Evolutionary conservation across 2,888 invertebrate species (phyloP).

Genomic region (Lysandra bellargus): DNA sequence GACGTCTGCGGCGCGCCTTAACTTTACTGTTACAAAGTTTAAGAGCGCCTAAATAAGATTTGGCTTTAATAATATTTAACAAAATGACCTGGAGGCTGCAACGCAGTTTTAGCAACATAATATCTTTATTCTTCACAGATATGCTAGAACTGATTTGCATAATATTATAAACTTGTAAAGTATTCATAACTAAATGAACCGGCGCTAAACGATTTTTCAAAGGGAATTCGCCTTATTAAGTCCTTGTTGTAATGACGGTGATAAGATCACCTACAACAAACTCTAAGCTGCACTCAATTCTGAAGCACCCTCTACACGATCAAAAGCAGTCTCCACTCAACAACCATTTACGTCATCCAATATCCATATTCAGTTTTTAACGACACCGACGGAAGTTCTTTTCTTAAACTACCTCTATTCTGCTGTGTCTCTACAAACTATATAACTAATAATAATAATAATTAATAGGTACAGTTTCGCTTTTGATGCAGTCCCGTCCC

Average conservation of each 20-base stretch:
- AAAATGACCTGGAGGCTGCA: too few species aligned
- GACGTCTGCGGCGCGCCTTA: too few species aligned
- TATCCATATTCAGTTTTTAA: slow-evolving; percentile 11
- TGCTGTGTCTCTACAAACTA: too few species aligned
- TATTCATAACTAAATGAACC: background rate
- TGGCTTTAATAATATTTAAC: too few species aligned
- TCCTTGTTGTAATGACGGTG: background rate
- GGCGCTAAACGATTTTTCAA: background rate
- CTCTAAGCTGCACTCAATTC: background rate
- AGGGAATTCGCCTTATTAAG: background rate
- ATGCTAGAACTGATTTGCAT: background rate
- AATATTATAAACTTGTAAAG: too few species aligned
- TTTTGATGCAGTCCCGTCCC: too few species aligned
- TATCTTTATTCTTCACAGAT: too few species aligned
- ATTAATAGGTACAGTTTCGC: too few species aligned
- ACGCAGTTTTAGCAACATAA: too few species aligned
- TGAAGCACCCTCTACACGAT: background rate
- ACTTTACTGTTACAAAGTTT: too few species aligned
- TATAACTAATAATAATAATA: too few species aligned
- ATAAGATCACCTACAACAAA: slow-evolving; percentile 10
- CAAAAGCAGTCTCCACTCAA: slow-evolving; percentile 1
- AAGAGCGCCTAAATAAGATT: too few species aligned
- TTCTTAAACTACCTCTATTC: background rate
- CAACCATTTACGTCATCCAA: slow-evolving; percentile 7
- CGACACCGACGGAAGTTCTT: background rate